Base-by-base conservation (phyloP, 1,140 invertebrate species). In the Aphelinus certus region DNA sequence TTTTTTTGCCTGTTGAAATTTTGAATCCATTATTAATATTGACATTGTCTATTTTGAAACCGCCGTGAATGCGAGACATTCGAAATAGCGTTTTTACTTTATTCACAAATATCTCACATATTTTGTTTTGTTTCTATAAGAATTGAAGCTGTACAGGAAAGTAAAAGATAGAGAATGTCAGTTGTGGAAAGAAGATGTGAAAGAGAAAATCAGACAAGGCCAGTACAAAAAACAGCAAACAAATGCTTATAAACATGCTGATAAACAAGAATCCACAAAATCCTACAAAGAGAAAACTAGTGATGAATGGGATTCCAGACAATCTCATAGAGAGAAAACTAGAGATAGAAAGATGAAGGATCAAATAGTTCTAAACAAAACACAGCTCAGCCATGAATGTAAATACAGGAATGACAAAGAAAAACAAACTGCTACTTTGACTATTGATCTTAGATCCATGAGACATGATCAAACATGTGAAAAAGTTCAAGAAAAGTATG, bases 131-230 rank as follows among this genome's bases (percentile, higher is more conserved):
- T n/a, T 76, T 68, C 65, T 77, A 78, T 4, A 51, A 88, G 86
- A 87, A 78, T 80, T 88, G 46, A 88, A 88, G 63, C 49, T 85
- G 4, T 83, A 86, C 3, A 81, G 82, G 64, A 88, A 88, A 75
- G 79, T 87, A 51, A 87, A 84, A 71, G 81, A 86, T 48, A 80
- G 73, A 26, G 81, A 87, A 53, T 80, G 71, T 49, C 71, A 83
- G 63, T 79, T 83, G 58, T 82, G 82, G 73, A 86, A 83, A 72
- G 81, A 86, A 57, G 80, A 84, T 63, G 81, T 79, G 4, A 84
- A 81, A 62, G 77, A 71, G 42, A 87, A 84, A 75, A 80, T 88
- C 66, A 26, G 26, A 53, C 51, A 6, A 9, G 51, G 51, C 51
- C 4, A 9, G 51, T 53, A 53, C 51, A 9, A 53, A 0, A 83